Conservation (phyloP, 1,140 invertebrate species). For the Drosophila malerkotliana region DNA sequence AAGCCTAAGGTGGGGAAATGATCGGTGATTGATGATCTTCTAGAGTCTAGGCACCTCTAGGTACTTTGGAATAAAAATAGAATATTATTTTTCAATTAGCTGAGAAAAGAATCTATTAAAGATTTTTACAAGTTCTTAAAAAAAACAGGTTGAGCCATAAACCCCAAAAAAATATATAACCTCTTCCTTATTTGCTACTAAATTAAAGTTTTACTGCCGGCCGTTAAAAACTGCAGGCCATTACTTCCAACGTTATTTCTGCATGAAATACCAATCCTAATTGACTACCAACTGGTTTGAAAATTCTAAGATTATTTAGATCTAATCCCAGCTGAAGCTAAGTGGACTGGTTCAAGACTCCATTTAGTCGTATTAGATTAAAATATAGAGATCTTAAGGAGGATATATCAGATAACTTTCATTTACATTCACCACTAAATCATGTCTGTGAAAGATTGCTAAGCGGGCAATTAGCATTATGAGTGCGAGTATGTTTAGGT, state of each 20-base stretch:
- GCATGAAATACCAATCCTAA: background rate
- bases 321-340: background rate
- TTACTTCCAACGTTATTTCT: slow-evolving; percentile 18
- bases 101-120: background rate
- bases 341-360: background rate
- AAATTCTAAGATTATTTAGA: background rate
- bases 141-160: slow-evolving; percentile 15
- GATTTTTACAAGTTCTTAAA: background rate
- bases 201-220: slow-evolving; percentile 4
- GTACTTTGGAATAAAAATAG: background rate
- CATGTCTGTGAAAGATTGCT: slow-evolving; percentile 31
- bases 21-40: slow-evolving; percentile 22
- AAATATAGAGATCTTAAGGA: background rate
- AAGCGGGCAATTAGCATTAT: slow-evolving; percentile 61
- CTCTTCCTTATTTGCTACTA: slow-evolving; percentile 14
- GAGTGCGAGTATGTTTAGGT: slow-evolving; percentile 29
- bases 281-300: background rate
- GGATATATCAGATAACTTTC: slow-evolving; percentile 29
- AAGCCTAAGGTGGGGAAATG: background rate
- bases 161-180: slow-evolving; percentile 2
- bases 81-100: background rate
- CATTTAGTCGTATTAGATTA: background rate
- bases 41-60: background rate
- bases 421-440: slow-evolving; percentile 51
- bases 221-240: slow-evolving; percentile 3